Evolutionary conservation across 2,888 invertebrate genomes (phyloP).

Genomic region (Ennomos erosarius): DNA sequence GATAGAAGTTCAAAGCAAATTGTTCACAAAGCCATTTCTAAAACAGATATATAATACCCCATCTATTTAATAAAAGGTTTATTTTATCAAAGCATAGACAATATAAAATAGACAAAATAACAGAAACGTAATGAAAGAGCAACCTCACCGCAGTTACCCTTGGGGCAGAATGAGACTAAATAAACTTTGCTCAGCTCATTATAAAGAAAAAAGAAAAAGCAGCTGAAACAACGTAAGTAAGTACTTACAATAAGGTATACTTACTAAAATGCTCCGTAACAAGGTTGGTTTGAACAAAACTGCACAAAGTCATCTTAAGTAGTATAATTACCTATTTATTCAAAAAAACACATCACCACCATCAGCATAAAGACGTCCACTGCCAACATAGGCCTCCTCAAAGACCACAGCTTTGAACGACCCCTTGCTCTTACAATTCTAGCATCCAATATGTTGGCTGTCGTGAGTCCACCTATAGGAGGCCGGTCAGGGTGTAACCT

Average conservation of each 20-base stretch:
- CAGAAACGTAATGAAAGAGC: conserved; percentile 33
- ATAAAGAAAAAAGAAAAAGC: conserved; percentile 49
- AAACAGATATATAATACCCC: neutral
- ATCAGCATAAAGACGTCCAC: no score
- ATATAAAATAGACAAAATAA: conserved; percentile 23
- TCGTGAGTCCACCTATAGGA: no score
- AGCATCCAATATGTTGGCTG: no score
- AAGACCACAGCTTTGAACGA: no score
- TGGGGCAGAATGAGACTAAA: conserved; percentile 46
- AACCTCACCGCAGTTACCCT: conserved; percentile 32
- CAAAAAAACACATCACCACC: no score
- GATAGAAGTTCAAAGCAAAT: neutral
- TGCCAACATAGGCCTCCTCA: no score
- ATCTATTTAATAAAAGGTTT: conserved; percentile 7
- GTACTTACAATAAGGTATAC: conserved; percentile 41
- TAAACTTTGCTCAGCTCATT: conserved; percentile 54
- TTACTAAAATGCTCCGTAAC: conserved; percentile 23
- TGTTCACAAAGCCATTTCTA: neutral
- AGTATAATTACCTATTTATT: no score
- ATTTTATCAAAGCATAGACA: conserved; percentile 27
- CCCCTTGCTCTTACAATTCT: no score
- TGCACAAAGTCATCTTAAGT: neutral
- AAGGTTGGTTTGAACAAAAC: conserved; percentile 17
- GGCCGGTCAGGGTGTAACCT: no score
- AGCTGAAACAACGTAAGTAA: conserved; percentile 53